phyloP scores from a whole-genome alignment of 2,888 invertebrate species.

The Idaea straminata region DNA sequence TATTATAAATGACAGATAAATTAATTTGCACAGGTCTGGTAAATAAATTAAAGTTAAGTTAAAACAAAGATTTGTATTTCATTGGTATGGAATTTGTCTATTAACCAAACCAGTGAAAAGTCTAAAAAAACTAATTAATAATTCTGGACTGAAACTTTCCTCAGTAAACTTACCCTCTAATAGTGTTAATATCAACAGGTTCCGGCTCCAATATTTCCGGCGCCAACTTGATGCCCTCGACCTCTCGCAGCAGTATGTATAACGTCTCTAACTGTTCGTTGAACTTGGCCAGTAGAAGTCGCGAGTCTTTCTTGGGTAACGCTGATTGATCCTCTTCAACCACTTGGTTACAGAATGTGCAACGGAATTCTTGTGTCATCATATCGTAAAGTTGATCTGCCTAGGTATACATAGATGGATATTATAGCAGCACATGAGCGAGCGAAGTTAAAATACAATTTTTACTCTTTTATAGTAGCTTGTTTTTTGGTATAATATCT shows the following conservation, averaged over 20 bases:
- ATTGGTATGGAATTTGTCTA: no score
- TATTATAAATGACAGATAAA: no score
- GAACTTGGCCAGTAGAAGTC: conserved; percentile 93
- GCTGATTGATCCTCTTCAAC: conserved; percentile 98
- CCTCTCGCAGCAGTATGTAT: conserved; percentile 93
- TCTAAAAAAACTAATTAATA: no score
- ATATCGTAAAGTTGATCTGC: conserved; percentile 94
- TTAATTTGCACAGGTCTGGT: no score
- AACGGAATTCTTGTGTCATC: conserved; percentile 90
- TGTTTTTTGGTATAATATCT: no score
- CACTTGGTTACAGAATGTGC: conserved; percentile 92
- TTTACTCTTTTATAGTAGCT: no score
- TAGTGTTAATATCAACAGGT: conserved; percentile 92
- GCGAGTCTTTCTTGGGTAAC: conserved; percentile 94
- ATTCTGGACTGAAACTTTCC: no score
- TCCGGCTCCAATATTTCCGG: conserved; percentile 97
- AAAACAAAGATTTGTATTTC: no score
- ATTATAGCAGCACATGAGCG: conserved; percentile 28
- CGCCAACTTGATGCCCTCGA: conserved; percentile 95
- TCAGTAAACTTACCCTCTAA: conserved; percentile 79
- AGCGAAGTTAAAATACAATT: background rate
- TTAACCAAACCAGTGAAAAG: no score
- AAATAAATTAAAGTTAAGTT: no score
- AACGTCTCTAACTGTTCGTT: conserved; percentile 96
- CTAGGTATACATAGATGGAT: conserved; percentile 51